A percentile compares a stretch with the other conserved stretches of the same genome.
phyloP scores from a whole-genome alignment of 2,797 vertebrate species.

The Bradypus variegatus region DNA sequence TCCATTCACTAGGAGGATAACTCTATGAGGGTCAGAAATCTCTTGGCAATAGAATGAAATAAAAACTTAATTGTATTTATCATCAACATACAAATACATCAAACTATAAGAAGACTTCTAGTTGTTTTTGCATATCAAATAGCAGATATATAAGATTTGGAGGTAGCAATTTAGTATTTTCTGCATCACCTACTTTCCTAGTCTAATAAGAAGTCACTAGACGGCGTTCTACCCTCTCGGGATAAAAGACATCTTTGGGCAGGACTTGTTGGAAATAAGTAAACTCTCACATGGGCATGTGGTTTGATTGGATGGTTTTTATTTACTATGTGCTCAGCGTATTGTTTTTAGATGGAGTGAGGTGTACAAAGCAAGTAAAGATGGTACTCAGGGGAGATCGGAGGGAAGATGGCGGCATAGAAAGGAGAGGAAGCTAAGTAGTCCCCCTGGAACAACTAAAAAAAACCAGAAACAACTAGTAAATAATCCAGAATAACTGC shows the following conservation, averaged over 20 bases:
- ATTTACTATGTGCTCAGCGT: background rate
- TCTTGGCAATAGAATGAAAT: background rate
- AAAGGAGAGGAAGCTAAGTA: too few species aligned
- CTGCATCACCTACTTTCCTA: background rate
- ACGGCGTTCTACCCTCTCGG: slow-evolving; percentile 41
- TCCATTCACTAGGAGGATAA: background rate
- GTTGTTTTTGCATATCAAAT: background rate
- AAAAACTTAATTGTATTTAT: background rate
- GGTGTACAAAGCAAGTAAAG: background rate
- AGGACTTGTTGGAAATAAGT: background rate
- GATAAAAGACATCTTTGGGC: background rate
- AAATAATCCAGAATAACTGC: too few species aligned
- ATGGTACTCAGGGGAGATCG: background rate
- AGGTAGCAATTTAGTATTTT: background rate
- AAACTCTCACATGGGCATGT: background rate
- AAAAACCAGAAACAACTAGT: too few species aligned
- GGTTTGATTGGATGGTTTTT: background rate
- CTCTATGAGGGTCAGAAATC: background rate
- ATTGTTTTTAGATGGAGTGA: background rate
- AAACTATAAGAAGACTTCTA: background rate
- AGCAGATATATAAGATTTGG: background rate
- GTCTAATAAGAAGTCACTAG: slow-evolving; percentile 44
- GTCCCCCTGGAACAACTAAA: too few species aligned
- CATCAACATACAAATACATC: background rate
- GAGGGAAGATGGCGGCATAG: too few species aligned